Evolutionary conservation across 2,888 invertebrate species (phyloP), one percentile per base, ranked within the genome.

Genomic region (Ectemnius cavifrons): DNA sequence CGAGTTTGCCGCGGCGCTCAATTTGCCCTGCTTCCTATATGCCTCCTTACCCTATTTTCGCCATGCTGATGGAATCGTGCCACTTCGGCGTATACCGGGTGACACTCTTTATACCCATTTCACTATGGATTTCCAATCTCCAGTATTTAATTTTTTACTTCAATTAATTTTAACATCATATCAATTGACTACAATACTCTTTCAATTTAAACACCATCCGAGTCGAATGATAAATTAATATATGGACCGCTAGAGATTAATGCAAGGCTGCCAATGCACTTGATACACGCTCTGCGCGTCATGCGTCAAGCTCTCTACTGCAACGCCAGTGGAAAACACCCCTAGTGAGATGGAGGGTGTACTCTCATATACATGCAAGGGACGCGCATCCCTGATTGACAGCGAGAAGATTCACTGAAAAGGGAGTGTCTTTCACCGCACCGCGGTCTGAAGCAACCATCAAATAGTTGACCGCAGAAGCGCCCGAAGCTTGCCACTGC

Each of bases 21-120:
- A 89, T 89, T 90, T 88, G 84, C 89, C 84, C 84, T 87, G 89
- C 87, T 90, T 90, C 90, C 89, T 90, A 89, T 89, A 89, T 85
- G 89, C 89, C 89, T 89, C 88, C 90, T 89, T 89, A 88, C 79
- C 83, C 86, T 76, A 85, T 84, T 85, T 83, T 80, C 83, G 73
- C 75, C 77, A 65, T 13, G 78, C 79, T 85, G 81, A 84, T 86
- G 81, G 80, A 78, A 81, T 64, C 71, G 56, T 66, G 70, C 73
- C 47, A 71, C 63, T 77, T 62, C 37, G 23, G 13, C 13, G 52
- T 28, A 45, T 65, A 59, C 58, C 58, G 37, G 20, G 27, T 27
- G 60, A 11, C 16, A 28, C 63, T 37, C 37, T 14, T 28, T 63
- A 60, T 4, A 28, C 60, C 37, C 16, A 14, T 58, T 27, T 27